These are phyloP conservation scores for Idris sp. DNA, from an alignment of 1,140 invertebrate genomes.

Conservation along the genomic window DNA sequence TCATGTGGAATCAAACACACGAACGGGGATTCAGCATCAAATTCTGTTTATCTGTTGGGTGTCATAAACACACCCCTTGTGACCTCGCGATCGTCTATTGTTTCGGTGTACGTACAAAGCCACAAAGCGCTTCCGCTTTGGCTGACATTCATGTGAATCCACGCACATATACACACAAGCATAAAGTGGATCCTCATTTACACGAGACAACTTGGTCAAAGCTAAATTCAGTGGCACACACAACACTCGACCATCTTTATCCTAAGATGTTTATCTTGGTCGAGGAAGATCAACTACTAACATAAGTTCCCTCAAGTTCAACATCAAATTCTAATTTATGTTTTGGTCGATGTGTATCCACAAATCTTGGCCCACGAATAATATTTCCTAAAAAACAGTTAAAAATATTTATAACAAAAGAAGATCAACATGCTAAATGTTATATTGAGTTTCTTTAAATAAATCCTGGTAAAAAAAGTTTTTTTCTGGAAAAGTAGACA, in stretches of 20 bases:
- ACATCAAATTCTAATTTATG: no score
- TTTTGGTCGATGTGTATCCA: constrained; percentile 11
- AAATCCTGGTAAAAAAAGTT: no score
- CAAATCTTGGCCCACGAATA: constrained; percentile 9
- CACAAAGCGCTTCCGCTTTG: constrained; percentile 69
- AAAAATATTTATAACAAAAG: no score
- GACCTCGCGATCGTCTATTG: constrained; percentile 66
- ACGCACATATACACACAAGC: constrained; percentile 32
- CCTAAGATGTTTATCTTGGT: constrained; percentile 72
- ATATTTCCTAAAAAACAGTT: no score
- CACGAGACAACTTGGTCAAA: constrained; percentile 62
- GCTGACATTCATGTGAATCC: constrained; percentile 49
- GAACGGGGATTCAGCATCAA: constrained; percentile 54
- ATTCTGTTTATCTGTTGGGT: constrained; percentile 73
- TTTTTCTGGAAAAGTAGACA: no score
- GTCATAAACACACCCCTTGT: constrained; percentile 75
- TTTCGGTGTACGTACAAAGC: constrained; percentile 70
- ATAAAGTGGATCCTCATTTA: constrained; percentile 25
- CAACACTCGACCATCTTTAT: constrained; percentile 48
- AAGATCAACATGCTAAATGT: no score
- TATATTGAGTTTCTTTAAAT: no score
- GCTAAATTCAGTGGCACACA: constrained; percentile 52
- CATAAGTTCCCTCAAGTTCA: no score
- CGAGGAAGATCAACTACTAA: constrained; percentile 45
- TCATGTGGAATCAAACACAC: constrained; percentile 64